These are phyloP conservation scores for Pinna nobilis DNA, from an alignment of 1,140 invertebrate genomes.

Conservation along the genomic window DNA sequence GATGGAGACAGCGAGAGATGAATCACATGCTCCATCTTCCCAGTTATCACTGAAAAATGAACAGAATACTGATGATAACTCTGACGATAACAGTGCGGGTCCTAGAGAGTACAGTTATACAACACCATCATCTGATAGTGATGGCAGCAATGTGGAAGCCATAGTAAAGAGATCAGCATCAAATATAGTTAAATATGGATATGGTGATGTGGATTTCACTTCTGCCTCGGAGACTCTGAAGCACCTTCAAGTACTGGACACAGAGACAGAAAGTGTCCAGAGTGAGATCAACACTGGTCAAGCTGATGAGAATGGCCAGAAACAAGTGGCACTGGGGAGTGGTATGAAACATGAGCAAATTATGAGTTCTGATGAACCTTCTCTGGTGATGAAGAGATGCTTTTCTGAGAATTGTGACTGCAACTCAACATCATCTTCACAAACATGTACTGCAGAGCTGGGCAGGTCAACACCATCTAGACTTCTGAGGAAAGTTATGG, in stretches of 20 bases:
- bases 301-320: neutral
- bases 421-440: neutral
- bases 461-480: no score
- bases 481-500: no score
- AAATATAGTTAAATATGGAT: neutral
- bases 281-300: neutral
- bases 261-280: neutral
- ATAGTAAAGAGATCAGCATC: neutral
- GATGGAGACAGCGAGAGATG: no score
- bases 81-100: neutral
- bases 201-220: conserved; percentile 5
- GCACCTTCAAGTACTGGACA: neutral
- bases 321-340: neutral
- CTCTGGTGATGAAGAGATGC: neutral
- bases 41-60: neutral
- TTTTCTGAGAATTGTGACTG: neutral
- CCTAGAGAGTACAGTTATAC: neutral
- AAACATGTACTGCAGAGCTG: neutral
- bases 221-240: neutral
- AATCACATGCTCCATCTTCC: neutral
- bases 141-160: neutral
- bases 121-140: neutral
- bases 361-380: no score
- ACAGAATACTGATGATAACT: neutral
- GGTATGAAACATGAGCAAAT: neutral